A percentile compares a stretch with the other conserved stretches of the same genome.
Conservation (phyloP, 1,140 invertebrate genomes). For the Dryas iulia region DNA sequence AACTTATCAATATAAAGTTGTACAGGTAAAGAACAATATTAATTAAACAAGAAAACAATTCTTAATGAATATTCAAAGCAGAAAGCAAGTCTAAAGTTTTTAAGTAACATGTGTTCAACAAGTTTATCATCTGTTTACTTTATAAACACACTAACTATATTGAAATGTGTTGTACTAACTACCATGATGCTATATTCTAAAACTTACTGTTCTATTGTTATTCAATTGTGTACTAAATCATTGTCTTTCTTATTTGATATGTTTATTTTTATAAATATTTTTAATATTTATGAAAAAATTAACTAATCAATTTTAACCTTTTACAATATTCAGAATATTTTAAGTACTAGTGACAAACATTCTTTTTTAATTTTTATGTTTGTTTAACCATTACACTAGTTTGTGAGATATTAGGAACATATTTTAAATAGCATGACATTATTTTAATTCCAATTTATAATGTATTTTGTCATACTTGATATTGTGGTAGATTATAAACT, state of each 20-base stretch:
- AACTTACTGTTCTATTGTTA: not conserved
- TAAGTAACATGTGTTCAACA: conserved; percentile 60
- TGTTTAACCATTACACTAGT: not conserved
- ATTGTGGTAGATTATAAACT: not conserved
- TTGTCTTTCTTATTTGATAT: no score
- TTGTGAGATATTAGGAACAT: not conserved
- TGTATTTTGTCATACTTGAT: not conserved
- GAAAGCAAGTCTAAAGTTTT: conserved; percentile 48
- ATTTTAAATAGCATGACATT: not conserved
- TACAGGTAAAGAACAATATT: not conserved
- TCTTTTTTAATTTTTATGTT: not conserved
- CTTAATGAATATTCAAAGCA: conserved; percentile 25
- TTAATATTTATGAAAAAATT: no score
- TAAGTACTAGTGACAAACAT: no score
- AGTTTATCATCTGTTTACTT: conserved; percentile 54
- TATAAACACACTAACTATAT: conserved; percentile 40
- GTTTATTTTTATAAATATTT: no score
- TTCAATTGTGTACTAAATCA: not conserved
- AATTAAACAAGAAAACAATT: not conserved
- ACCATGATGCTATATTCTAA: not conserved
- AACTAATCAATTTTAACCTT: no score
- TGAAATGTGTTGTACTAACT: conserved; percentile 10
- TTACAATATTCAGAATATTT: no score
- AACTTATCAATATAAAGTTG: no score
- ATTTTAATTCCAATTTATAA: not conserved